A percentile compares a stretch with the other conserved stretches of the same genome.
Evolutionary conservation across 37 sponge, comb jelly and placozoan species (phyloP).

Genomic region (Hexactinellida sp.): DNA sequence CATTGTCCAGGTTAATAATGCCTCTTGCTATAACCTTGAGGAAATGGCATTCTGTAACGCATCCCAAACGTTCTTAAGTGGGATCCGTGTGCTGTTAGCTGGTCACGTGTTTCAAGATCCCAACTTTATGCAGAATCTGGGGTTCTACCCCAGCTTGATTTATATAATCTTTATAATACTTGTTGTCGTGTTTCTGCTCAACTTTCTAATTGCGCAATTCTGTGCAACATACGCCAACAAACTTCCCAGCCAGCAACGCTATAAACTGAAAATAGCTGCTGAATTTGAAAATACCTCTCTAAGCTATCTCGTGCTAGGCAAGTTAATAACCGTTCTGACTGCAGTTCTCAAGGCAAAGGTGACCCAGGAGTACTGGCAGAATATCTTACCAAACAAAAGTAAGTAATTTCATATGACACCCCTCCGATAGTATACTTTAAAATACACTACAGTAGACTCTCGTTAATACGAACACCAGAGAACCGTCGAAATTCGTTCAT

Average conservation of each 20-base stretch:
- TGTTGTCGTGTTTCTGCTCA: not conserved
- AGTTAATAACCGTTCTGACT: not conserved
- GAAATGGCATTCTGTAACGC: not conserved
- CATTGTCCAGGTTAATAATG: not conserved
- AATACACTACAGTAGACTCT: no score
- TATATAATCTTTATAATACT: not conserved
- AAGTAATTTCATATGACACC: not conserved
- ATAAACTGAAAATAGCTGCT: not conserved
- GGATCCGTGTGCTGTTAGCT: not conserved
- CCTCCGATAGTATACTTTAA: no score
- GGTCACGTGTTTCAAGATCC: not conserved
- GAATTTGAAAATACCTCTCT: not conserved
- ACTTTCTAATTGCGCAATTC: not conserved
- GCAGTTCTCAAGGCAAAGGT: not conserved
- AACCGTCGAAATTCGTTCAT: no score
- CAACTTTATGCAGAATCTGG: not conserved
- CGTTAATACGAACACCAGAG: no score
- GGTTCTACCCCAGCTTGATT: constrained; percentile 6
- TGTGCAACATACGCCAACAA: not conserved
- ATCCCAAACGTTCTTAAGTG: not conserved
- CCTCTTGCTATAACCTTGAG: not conserved
- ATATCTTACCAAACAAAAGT: not conserved
- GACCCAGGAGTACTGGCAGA: not conserved
- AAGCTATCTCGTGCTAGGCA: not conserved
- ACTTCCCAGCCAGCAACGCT: not conserved